phyloP scores from a whole-genome alignment of 2,113 vertebrate genomes.

The Cyanistes caeruleus region DNA sequence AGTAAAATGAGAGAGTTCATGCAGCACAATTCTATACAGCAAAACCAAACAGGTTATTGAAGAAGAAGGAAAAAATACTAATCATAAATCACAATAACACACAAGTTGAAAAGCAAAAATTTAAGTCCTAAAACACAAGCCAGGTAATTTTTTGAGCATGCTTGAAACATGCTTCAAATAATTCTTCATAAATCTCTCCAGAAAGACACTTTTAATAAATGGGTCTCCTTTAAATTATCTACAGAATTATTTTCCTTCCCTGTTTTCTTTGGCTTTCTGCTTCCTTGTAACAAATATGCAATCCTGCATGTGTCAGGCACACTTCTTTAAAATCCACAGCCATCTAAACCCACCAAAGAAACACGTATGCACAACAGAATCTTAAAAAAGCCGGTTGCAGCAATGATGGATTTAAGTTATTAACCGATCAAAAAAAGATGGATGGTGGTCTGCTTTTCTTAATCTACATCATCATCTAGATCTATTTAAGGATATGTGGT shows the following conservation, averaged over 20 bases:
- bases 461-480: constrained; percentile 99
- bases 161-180: neutral
- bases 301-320: neutral
- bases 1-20: neutral
- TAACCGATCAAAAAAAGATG: constrained; percentile 99
- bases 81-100: neutral
- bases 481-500: constrained; percentile 97
- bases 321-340: constrained; percentile 37
- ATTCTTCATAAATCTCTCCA: neutral
- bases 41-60: neutral
- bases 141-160: neutral
- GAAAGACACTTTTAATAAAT: neutral
- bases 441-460: constrained; percentile 91
- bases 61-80: neutral
- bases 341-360: constrained; percentile 57
- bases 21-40: neutral
- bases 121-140: neutral
- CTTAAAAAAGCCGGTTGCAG: constrained; percentile 75
- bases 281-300: neutral
- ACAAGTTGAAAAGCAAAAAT: neutral
- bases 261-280: neutral
- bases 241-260: neutral
- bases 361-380: constrained; percentile 75
- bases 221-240: neutral
- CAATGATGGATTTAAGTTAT: constrained; percentile 99